Evolutionary conservation across 2,113 vertebrate genomes (phyloP), one percentile per base, ranked within the genome.

Genomic region (Callaeas wilsoni): DNA sequence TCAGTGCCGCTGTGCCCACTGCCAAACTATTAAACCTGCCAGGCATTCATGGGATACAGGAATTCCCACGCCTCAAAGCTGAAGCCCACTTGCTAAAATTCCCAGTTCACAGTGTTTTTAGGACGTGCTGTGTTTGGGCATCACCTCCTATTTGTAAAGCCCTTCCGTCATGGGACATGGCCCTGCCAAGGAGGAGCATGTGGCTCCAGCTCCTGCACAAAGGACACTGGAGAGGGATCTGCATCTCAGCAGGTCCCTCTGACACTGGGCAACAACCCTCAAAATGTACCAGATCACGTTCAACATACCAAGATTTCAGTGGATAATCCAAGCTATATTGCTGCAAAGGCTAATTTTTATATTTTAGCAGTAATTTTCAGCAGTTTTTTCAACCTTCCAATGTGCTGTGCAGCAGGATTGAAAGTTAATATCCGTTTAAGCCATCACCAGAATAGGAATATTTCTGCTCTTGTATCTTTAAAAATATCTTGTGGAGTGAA

Each of bases 391-490:
- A 62, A 60, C 55, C 76, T 86, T n/a, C 35, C 63, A 69, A 22
- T 71, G 62, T 86, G 30, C 67, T 78, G 18, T 85, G 57, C 56
- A 75, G 63, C 37, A 81, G 56, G 60, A 94, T 59, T 90, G 77
- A 63, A 53, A 94, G 82, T 80, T 90, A 89, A 92, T 73, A 78
- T 91, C 74, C 47, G 35, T 88, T 91, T 94, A 94, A 97, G 87
- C 60, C 77, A 37, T 8, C 5, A 3, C 63, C 83, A 87, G 92
- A 80, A 89, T 49, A 75, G 8, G 67, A 67, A 83, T 94, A 87
- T 91, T 97, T 96, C 83, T 57, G 52, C 62, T 80, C 89, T 94
- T 96, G 93, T 94, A 92, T 92, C 97, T 98, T 98, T 78, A 87
- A 96, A 95, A 96, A 96, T 87, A 56, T 80, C 84, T 86, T 44